phyloP scores from a whole-genome alignment of 2,797 vertebrate species.

The Poeciliopsis infans region DNA sequence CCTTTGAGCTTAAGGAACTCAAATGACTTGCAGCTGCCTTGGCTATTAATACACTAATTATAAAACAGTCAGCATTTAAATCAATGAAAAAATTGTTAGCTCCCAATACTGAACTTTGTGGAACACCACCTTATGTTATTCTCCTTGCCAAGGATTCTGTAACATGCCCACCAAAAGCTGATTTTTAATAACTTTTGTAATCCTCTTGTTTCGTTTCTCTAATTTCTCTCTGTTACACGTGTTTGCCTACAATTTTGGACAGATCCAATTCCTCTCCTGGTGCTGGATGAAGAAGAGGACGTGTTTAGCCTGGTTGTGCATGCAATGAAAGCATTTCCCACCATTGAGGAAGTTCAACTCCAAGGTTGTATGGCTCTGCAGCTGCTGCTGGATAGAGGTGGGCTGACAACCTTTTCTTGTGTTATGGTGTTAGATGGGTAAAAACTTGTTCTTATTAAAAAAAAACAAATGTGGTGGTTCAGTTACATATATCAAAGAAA shows the following conservation, averaged over 20 bases:
- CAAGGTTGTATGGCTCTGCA: conserved; percentile 88
- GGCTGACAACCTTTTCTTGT: background rate
- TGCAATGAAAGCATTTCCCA: conserved; percentile 86
- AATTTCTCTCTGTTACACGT: background rate
- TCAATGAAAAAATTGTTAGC: background rate
- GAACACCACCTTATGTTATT: background rate
- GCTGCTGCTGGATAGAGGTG: conserved; percentile 90
- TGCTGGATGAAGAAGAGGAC: conserved; percentile 88
- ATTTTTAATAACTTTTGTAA: background rate
- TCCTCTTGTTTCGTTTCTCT: background rate
- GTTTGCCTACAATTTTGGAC: background rate
- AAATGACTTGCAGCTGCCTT: too few relatives aligned
- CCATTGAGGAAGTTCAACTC: conserved; percentile 87
- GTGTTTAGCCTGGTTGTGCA: conserved; percentile 88
- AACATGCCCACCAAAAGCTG: background rate
- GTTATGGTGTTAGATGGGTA: background rate
- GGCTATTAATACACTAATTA: background rate
- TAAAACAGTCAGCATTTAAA: background rate
- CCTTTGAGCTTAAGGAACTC: too few relatives aligned
- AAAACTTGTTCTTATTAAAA: background rate
- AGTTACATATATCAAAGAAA: background rate
- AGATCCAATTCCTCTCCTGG: conserved; percentile 83
- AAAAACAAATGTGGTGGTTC: background rate
- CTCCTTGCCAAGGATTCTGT: background rate
- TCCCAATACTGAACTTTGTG: background rate